These are phyloP conservation scores for Drosophila demipolita DNA, from an alignment of 2,888 invertebrate species.

Conservation along the genomic window DNA sequence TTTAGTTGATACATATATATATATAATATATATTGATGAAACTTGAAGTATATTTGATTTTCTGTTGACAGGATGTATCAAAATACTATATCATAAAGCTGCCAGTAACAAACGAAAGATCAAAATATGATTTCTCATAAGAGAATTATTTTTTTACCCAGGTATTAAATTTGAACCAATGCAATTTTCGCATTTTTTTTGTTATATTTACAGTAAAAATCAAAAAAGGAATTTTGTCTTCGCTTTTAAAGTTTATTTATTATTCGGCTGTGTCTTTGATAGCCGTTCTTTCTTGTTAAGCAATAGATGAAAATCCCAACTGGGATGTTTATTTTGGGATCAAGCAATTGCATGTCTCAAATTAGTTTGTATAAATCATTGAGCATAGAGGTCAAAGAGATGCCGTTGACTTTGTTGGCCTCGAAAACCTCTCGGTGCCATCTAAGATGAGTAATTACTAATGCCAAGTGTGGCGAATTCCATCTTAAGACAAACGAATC, in stretches of 20 bases:
- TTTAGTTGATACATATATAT: neutral
- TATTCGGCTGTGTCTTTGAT: neutral
- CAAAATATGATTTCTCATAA: no score
- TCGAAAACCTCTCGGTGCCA: neutral
- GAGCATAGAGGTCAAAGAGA: constrained; percentile 6
- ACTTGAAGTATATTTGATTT: no score
- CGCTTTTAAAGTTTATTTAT: neutral
- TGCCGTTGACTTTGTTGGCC: constrained; percentile 7
- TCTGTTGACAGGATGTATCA: no score
- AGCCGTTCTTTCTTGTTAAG: neutral
- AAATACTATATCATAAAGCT: no score
- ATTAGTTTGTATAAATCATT: neutral
- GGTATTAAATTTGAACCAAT: no score
- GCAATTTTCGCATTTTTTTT: neutral
- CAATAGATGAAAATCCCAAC: neutral
- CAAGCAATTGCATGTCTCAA: neutral
- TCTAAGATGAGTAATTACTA: constrained; percentile 2
- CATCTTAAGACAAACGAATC: constrained; percentile 7
- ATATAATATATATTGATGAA: no score
- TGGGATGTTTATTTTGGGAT: constrained; percentile 18
- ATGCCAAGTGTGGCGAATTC: neutral
- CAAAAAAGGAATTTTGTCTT: neutral
- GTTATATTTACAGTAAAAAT: neutral
- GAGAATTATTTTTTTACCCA: no score
- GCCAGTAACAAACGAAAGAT: no score